Conservation (phyloP, 2,113 vertebrate genomes). For the Chinchilla lanigera region DNA sequence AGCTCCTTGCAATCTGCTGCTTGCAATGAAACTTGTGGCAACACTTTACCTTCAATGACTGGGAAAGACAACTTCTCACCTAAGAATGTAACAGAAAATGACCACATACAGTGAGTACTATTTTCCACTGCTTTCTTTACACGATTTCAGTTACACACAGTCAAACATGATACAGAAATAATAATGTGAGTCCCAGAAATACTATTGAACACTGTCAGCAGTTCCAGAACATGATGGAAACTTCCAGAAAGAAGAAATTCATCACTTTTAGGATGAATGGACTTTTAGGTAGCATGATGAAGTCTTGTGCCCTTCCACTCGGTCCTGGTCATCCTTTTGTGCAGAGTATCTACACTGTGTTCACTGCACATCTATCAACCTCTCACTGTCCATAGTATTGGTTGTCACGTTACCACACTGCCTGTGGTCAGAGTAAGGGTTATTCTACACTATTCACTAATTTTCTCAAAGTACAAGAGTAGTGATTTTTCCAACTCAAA, state of each 20-base stretch:
- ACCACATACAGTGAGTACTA: no score
- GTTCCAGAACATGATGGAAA: no score
- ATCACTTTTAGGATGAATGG: no score
- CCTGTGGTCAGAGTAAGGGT: neutral
- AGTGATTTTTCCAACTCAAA: neutral
- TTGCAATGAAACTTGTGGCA: neutral
- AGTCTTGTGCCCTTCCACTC: neutral
- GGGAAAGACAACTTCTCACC: neutral
- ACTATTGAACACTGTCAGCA: neutral
- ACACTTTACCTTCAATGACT: neutral
- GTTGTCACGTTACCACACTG: neutral
- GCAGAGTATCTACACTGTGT: neutral
- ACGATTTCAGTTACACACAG: accelerated
- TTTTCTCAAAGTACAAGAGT: no score
- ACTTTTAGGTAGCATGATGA: no score
- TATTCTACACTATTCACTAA: neutral
- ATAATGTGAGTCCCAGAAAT: neutral
- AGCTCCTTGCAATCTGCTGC: neutral
- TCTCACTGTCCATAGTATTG: neutral
- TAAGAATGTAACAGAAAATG: neutral
- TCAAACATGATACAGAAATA: neutral
- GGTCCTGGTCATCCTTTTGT: neutral
- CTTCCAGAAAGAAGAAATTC: no score
- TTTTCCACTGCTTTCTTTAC: neutral
- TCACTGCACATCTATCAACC: no score